Evolutionary conservation across 2,797 vertebrate genomes (phyloP), one percentile per base, ranked within the genome.

Genomic region (Smutsia gigantea): DNA sequence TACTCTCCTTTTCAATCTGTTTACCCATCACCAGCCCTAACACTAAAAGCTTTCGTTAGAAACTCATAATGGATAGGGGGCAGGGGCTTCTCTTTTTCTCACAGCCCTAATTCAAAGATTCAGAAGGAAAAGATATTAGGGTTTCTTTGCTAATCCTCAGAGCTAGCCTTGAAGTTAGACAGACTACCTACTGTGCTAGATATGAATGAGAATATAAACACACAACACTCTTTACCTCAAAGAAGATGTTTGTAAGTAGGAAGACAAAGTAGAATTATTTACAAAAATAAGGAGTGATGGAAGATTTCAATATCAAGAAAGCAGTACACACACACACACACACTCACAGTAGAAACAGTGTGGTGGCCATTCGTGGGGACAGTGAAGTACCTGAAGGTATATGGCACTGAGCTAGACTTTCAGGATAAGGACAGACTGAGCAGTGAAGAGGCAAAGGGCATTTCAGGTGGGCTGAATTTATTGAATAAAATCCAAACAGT

Each of bases 241-340:
- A 90, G 21, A 31, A 71, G 8, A 15, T 61, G 5, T 79, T 85
- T 96, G 87, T 34, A 72, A 83, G 5, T 46, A 29, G 31, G 75
- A 85, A 75, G 31, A 66, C 12, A 49, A 82, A 84, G 94, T 18
- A 37, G 21, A 94, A 89, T 31, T 34, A 95, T 72, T 83, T 82
- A 86, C 68, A 79, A 84, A 92, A 74, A 87, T n/a, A 66, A 75
- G 53, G 42, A 88, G 14, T 37, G 10, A 71, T 34, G 31, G 6
- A 75, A 69, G 31, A 64, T 59, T 82, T 71, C 7, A 87, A 37
- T 11, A 59, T 6, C 31, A 87, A 90, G 15, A 61, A 74, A 78
- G 19, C 0, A 18, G 3, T 25, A 46, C 17, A 51, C 37, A 39
- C 59, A 64, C 6, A 25, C 31, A 2, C 19, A 31, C 3, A 46